A percentile compares a stretch with the other conserved stretches of the same genome.
These are phyloP conservation scores for Patella pellucida DNA, from an alignment of 2,888 invertebrate genomes.

Conservation along the genomic window DNA sequence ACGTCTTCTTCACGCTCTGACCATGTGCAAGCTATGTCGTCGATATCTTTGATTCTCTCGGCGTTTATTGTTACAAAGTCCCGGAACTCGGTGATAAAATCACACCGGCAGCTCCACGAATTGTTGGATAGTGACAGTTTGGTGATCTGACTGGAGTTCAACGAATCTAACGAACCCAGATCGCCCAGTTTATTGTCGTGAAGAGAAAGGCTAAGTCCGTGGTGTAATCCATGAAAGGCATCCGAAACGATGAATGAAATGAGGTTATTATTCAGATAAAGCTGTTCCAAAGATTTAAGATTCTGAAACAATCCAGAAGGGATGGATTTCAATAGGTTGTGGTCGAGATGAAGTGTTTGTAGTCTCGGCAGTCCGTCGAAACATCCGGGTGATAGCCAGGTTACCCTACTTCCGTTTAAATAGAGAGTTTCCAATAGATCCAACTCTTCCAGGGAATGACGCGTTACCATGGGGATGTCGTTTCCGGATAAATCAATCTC, in stretches of 20 bases:
- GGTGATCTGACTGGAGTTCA: neutral
- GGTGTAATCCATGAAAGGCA: neutral
- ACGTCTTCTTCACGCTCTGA: neutral
- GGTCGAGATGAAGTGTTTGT: neutral
- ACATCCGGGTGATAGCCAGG: neutral
- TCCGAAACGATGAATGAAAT: neutral
- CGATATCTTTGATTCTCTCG: slow-evolving; percentile 18
- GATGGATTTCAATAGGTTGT: neutral
- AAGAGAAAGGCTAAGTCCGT: neutral
- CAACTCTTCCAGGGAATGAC: neutral
- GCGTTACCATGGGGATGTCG: neutral
- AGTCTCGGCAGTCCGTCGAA: neutral
- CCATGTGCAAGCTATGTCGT: slow-evolving; percentile 17
- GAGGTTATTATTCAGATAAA: neutral
- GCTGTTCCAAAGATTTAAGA: neutral
- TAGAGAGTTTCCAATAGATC: neutral
- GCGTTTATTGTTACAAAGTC: slow-evolving; percentile 13
- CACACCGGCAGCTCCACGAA: slow-evolving; percentile 43
- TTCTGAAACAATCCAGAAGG: neutral
- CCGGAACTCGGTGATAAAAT: slow-evolving; percentile 20
- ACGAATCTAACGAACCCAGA: neutral
- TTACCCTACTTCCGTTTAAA: neutral
- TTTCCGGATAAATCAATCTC: neutral
- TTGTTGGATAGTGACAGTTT: slow-evolving; percentile 27
- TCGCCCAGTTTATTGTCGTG: neutral